Evolutionary conservation across 30 jellyfish, hydroid and myxozoan genomes (phyloP).

Genomic region (Mastigias papua): DNA sequence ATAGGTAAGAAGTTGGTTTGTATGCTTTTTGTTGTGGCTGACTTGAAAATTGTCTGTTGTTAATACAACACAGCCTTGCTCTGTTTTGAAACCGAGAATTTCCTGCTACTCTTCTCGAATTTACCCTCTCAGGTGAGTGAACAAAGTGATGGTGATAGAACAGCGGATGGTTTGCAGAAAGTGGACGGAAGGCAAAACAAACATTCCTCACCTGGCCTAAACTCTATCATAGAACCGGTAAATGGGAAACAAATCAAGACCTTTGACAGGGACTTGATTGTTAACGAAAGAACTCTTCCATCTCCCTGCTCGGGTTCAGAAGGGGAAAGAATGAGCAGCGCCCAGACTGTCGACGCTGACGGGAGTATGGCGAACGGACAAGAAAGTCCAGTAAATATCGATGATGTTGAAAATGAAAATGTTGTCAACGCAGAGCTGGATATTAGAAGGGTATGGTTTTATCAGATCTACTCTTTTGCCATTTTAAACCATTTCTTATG

Average conservation of each 20-base stretch:
- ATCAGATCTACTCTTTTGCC: not conserved
- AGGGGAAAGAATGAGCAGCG: conserved; percentile 41
- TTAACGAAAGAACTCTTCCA: conserved; percentile 5
- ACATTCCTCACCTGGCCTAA: conserved; percentile 57
- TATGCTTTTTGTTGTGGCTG: conserved; percentile 52
- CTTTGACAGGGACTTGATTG: conserved; percentile 22
- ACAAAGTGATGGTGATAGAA: conserved; percentile 68
- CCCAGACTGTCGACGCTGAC: conserved; percentile 49
- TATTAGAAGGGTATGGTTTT: conserved; percentile 39
- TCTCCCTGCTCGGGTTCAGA: conserved; percentile 21
- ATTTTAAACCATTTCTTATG: too few species aligned
- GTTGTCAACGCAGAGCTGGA: conserved; percentile 37
- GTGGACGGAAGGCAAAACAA: conserved; percentile 49
- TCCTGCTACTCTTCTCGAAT: conserved; percentile 51
- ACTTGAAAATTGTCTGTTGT: conserved; percentile 31
- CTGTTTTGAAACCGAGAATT: conserved; percentile 49
- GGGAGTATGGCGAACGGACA: conserved; percentile 77
- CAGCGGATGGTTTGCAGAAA: conserved; percentile 53
- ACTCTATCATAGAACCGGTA: conserved; percentile 28
- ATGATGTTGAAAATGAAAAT: conserved; percentile 45
- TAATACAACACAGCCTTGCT: conserved; percentile 58
- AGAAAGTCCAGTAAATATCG: conserved; percentile 31
- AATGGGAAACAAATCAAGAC: conserved; percentile 54
- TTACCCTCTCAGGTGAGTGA: conserved; percentile 63
- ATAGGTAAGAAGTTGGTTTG: not conserved